Conservation (phyloP, 1,140 invertebrate species). For the Phenacoccus solenopsis region DNA sequence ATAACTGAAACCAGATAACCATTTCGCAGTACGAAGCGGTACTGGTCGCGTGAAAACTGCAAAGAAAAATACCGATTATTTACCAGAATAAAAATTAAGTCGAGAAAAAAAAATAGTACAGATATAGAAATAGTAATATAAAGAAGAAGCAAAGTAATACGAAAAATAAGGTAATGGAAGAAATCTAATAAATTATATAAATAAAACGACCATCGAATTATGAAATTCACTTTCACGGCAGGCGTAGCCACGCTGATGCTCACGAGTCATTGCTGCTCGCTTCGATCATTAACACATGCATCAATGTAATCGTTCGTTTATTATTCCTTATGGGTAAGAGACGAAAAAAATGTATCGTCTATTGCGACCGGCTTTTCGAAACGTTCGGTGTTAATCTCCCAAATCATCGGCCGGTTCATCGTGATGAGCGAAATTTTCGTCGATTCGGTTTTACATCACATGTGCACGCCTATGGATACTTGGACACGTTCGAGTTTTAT, state of each 20-base stretch:
- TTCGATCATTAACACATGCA: not conserved
- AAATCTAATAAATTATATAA: conserved; percentile 9
- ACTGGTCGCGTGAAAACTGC: not conserved
- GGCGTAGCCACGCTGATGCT: not conserved
- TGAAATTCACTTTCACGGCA: conserved; percentile 11
- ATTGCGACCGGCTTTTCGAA: too few species aligned
- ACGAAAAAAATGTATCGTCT: too few species aligned
- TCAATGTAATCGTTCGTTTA: not conserved
- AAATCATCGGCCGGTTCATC: too few species aligned
- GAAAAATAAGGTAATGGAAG: not conserved
- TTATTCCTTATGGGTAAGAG: too few species aligned
- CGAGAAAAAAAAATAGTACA: not conserved
- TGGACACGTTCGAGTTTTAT: too few species aligned
- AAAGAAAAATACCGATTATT: not conserved
- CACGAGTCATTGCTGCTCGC: not conserved
- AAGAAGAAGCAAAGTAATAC: not conserved
- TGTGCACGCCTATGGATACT: too few species aligned
- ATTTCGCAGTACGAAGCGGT: not conserved
- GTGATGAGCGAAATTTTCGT: too few species aligned
- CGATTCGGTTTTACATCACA: too few species aligned
- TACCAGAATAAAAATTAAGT: too few species aligned
- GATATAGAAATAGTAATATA: not conserved
- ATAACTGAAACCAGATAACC: conserved; percentile 1
- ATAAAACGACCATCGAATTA: conserved; percentile 9
- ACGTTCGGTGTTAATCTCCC: too few species aligned